A percentile compares a stretch with the other conserved stretches of the same genome.
Evolutionary conservation across 2,888 invertebrate genomes (phyloP).

Genomic region (Idaea straminata): DNA sequence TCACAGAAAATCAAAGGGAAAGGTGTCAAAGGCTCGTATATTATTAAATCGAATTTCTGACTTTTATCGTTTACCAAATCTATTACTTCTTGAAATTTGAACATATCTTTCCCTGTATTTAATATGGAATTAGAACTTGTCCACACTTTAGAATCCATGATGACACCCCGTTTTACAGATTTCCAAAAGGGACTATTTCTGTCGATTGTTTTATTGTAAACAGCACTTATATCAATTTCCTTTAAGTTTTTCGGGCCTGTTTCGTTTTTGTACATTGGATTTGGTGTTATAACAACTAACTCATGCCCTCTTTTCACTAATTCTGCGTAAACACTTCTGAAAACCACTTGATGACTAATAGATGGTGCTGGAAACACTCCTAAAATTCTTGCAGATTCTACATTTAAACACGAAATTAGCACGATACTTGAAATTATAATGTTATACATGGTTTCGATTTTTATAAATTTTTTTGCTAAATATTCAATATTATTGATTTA

Average conservation of each 20-base stretch:
- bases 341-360: constrained; percentile 69
- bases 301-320: constrained; percentile 67
- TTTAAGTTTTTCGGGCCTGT: constrained; percentile 48
- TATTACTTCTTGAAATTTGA: constrained; percentile 27
- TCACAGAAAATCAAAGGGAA: constrained; percentile 30
- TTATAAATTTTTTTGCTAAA: background rate
- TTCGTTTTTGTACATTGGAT: constrained; percentile 50
- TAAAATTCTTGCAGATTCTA: constrained; percentile 26
- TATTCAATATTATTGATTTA: too few species aligned
- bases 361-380: constrained; percentile 49
- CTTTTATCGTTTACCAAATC: constrained; percentile 30
- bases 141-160: background rate
- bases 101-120: constrained; percentile 15
- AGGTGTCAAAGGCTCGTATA: constrained; percentile 35
- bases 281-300: constrained; percentile 58
- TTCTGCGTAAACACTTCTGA: constrained; percentile 52
- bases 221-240: constrained; percentile 57
- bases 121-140: background rate
- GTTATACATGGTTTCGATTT: background rate
- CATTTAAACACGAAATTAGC: background rate
- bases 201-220: constrained; percentile 38
- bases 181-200: constrained; percentile 15
- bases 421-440: background rate
- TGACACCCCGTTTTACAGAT: background rate
- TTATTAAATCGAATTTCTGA: constrained; percentile 38